A percentile compares a stretch with the other conserved stretches of the same genome.
phyloP scores from a whole-genome alignment of 2,888 invertebrate genomes.

The Imbricaverruca yamaguchii region DNA sequence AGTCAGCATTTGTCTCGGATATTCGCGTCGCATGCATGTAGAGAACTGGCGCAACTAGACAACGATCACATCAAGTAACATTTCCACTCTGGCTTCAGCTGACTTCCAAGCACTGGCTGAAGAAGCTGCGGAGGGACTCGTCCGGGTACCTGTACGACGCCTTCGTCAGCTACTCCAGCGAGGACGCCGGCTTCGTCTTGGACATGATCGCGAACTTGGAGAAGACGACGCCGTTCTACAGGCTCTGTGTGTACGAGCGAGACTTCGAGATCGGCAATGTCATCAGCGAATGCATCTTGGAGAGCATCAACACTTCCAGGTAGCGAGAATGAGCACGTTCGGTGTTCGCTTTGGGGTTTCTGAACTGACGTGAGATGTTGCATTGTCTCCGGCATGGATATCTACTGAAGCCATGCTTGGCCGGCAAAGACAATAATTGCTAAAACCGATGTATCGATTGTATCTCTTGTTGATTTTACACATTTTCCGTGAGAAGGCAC shows the following conservation, averaged over 20 bases:
- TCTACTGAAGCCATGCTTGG: no score
- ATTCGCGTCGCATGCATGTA: no score
- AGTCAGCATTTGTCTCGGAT: no score
- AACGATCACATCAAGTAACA: no score
- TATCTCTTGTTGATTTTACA: no score
- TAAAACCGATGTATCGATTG: no score
- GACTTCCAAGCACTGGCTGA: constrained; percentile 16
- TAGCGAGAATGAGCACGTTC: constrained; percentile 12
- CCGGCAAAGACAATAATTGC: no score
- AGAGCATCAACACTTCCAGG: constrained; percentile 46
- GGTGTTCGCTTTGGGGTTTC: no score
- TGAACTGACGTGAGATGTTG: no score
- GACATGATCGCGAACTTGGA: constrained; percentile 30
- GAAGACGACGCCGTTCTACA: constrained; percentile 38
- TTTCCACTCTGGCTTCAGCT: not conserved
- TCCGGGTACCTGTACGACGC: constrained; percentile 29
- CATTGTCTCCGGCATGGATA: no score
- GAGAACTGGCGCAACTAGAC: no score
- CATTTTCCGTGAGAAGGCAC: no score
- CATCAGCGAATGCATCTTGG: constrained; percentile 57
- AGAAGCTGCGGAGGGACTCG: constrained; percentile 13
- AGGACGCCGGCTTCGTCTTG: constrained; percentile 30
- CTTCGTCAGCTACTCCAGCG: constrained; percentile 31
- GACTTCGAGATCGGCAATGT: constrained; percentile 58
- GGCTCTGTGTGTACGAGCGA: constrained; percentile 59